phyloP scores from a whole-genome alignment of 2,797 vertebrate species.

The Phrynocephalus forsythii region DNA sequence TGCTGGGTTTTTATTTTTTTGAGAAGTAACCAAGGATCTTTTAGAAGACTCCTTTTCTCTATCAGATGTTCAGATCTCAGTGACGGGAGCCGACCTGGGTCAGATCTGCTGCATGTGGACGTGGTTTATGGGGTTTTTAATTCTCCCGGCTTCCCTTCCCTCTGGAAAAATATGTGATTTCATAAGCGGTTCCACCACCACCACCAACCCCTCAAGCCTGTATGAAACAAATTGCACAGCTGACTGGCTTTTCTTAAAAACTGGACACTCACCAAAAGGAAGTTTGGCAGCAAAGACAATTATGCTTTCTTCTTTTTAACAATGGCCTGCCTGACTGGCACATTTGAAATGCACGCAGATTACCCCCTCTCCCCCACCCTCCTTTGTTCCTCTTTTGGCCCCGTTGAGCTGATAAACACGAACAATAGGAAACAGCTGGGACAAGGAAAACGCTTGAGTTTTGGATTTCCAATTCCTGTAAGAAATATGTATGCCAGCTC shows the following conservation, averaged over 20 bases:
- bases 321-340: conserved; percentile 86
- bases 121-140: conserved; percentile 38
- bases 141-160: conserved; percentile 48
- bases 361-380: conserved; percentile 68
- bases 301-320: conserved; percentile 86
- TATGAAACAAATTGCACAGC: conserved; percentile 88
- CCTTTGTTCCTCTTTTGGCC: conserved; percentile 81
- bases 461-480: conserved; percentile 86
- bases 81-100: conserved; percentile 23
- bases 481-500: conserved; percentile 85
- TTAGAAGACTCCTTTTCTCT: background rate
- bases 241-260: conserved; percentile 89
- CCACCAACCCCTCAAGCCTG: conserved; percentile 73
- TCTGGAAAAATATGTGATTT: conserved; percentile 79
- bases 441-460: conserved; percentile 84
- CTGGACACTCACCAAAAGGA: conserved; percentile 87
- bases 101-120: conserved; percentile 59
- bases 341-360: conserved; percentile 85
- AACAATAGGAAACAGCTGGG: conserved; percentile 89
- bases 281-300: conserved; percentile 87
- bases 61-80: background rate
- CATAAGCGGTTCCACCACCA: conserved; percentile 77
- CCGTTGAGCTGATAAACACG: conserved; percentile 87
- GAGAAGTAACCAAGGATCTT: background rate
- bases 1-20: background rate